phyloP scores from a whole-genome alignment of 2,113 vertebrate genomes.

The Neopipo cinnamomea region DNA sequence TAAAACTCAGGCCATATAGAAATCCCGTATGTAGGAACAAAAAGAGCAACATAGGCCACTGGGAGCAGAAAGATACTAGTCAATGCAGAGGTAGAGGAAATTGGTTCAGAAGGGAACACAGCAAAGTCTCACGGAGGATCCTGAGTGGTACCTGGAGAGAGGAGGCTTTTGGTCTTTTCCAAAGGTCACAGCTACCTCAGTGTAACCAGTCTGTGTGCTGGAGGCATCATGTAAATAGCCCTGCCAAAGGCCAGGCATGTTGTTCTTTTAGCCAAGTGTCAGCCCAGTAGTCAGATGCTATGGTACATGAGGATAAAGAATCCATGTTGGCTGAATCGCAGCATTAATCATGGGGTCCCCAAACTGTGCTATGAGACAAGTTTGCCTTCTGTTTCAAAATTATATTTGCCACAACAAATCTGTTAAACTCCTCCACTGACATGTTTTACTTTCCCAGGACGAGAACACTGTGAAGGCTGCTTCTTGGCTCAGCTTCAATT shows the following conservation, averaged over 20 bases:
- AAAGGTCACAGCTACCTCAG: neutral
- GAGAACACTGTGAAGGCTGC: conserved; percentile 53
- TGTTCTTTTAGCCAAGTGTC: neutral
- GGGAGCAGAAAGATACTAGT: neutral
- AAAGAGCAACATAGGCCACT: neutral
- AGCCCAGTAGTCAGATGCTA: neutral
- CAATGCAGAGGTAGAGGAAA: neutral
- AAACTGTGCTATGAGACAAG: conserved; percentile 53
- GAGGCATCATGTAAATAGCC: neutral
- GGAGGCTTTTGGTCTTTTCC: neutral
- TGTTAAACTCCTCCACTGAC: conserved; percentile 66
- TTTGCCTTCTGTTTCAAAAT: conserved; percentile 72
- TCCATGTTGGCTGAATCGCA: conserved; percentile 33
- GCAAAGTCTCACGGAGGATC: neutral
- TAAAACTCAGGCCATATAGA: neutral
- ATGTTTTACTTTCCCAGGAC: conserved; percentile 63
- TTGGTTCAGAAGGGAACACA: neutral
- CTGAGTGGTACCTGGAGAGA: neutral
- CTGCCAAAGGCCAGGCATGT: neutral
- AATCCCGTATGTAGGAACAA: neutral
- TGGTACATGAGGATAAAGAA: neutral
- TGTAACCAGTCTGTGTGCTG: neutral
- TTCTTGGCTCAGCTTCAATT: conserved; percentile 34
- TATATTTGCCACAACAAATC: conserved; percentile 70
- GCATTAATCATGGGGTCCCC: conserved; percentile 49